These are phyloP conservation scores for Myathropa florea DNA, from an alignment of 2,888 invertebrate species.

Conservation along the genomic window DNA sequence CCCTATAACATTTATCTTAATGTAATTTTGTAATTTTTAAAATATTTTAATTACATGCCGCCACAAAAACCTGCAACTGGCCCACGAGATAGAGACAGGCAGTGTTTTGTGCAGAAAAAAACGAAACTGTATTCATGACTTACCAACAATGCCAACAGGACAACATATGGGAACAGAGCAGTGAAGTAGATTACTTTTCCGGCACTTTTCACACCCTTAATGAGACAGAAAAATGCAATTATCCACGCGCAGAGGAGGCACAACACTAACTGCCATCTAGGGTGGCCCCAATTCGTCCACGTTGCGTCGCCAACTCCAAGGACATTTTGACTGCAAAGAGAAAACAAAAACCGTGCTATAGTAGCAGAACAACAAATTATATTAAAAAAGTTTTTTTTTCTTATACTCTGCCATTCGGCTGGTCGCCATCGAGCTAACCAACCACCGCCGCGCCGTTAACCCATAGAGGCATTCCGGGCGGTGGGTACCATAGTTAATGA, in stretches of 20 bases:
- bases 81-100: neutral
- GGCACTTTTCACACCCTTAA: conserved; percentile 93
- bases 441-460: neutral
- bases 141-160: conserved; percentile 84
- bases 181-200: conserved; percentile 92
- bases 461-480: neutral
- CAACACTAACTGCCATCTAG: conserved; percentile 91
- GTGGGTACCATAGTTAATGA: conserved; percentile 11
- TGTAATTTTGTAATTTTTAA: neutral
- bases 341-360: conserved; percentile 12
- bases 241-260: conserved; percentile 90
- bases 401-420: neutral
- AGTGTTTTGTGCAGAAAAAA: neutral
- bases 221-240: conserved; percentile 92
- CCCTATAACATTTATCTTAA: neutral
- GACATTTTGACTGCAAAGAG: conserved; percentile 86
- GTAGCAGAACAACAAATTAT: conserved; percentile 21
- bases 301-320: conserved; percentile 86
- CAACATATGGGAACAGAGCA: conserved; percentile 87
- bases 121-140: conserved; percentile 25
- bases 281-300: conserved; percentile 88
- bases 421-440: neutral
- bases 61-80: neutral
- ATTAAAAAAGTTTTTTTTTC: conserved; percentile 25
- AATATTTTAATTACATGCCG: neutral